A percentile compares a stretch with the other conserved stretches of the same genome.
Conservation (phyloP, 2,113 vertebrate genomes). For the Crotophaga sulcirostris region DNA sequence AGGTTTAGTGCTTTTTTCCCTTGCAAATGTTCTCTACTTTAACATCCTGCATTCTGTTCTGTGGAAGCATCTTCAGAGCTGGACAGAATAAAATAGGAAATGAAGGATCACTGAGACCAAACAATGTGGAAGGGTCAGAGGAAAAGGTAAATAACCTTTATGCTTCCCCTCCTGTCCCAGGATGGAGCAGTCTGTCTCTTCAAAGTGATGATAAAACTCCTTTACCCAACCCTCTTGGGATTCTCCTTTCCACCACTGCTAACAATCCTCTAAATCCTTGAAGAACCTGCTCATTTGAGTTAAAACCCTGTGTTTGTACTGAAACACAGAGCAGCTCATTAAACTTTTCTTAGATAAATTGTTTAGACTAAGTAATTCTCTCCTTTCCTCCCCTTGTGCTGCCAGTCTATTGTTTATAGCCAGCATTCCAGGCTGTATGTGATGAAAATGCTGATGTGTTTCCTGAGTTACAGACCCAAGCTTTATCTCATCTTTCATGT, state of each 20-base stretch:
- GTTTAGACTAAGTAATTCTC: constrained; percentile 50
- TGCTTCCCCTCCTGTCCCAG: background rate
- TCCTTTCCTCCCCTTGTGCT: constrained; percentile 36
- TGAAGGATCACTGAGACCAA: background rate
- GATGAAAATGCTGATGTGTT: constrained; percentile 66
- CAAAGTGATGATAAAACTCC: background rate
- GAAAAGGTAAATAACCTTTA: background rate
- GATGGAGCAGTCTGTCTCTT: background rate
- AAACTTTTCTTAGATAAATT: constrained; percentile 51
- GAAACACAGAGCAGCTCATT: constrained; percentile 34
- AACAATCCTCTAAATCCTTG: background rate
- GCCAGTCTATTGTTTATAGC: constrained; percentile 49
- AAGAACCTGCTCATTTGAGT: background rate
- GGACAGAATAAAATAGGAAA: background rate
- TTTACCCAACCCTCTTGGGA: background rate
- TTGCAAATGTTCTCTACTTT: background rate
- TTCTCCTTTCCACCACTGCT: background rate
- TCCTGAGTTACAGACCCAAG: constrained; percentile 50
- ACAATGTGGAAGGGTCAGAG: background rate
- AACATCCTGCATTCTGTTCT: background rate
- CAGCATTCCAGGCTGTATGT: constrained; percentile 19
- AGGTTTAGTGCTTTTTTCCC: background rate
- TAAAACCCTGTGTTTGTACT: background rate
- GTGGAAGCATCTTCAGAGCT: background rate
- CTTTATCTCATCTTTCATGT: constrained; percentile 62